Evolutionary conservation across 2,797 vertebrate genomes (phyloP).

Genomic region (Lepus townsendii): DNA sequence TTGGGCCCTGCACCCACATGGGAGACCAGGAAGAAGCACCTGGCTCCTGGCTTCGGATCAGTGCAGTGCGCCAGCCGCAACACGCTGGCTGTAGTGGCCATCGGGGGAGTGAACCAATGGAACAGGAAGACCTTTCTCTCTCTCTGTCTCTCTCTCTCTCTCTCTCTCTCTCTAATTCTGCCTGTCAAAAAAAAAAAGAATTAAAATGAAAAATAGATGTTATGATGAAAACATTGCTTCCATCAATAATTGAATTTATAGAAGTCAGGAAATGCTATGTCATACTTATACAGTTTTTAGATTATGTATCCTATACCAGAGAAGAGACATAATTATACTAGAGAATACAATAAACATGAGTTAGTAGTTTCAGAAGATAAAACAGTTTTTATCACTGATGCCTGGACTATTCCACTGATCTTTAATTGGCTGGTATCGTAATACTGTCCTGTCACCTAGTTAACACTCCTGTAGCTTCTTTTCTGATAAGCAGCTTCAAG

Average conservation of each 20-base stretch:
- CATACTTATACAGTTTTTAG: slow-evolving; percentile 1
- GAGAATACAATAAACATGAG: slow-evolving; percentile 27
- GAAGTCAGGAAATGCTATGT: background rate
- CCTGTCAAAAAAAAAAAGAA: background rate
- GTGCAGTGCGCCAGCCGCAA: too few species aligned
- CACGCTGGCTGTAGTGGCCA: too few species aligned
- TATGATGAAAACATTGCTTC: background rate
- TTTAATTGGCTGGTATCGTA: background rate
- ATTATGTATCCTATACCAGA: slow-evolving; percentile 9
- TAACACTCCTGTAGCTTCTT: background rate
- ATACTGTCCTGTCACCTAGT: background rate
- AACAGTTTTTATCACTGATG: background rate
- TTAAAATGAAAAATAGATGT: slow-evolving; percentile 49
- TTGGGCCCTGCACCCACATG: too few species aligned
- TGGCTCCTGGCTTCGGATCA: too few species aligned
- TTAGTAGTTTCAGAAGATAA: background rate
- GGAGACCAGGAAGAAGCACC: too few species aligned
- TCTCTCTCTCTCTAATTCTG: too few species aligned
- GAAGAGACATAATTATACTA: background rate
- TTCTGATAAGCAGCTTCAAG: background rate
- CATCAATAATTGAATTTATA: slow-evolving; percentile 36
- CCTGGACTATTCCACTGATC: background rate
- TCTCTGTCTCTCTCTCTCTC: too few species aligned
- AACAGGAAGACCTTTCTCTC: too few species aligned
- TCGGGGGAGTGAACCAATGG: too few species aligned